Percentiles rank a stretch among this genome's conserved stretches.
Evolutionary conservation across 1,140 invertebrate genomes (phyloP).

Genomic region (Trachymyrmex septentrionalis): DNA sequence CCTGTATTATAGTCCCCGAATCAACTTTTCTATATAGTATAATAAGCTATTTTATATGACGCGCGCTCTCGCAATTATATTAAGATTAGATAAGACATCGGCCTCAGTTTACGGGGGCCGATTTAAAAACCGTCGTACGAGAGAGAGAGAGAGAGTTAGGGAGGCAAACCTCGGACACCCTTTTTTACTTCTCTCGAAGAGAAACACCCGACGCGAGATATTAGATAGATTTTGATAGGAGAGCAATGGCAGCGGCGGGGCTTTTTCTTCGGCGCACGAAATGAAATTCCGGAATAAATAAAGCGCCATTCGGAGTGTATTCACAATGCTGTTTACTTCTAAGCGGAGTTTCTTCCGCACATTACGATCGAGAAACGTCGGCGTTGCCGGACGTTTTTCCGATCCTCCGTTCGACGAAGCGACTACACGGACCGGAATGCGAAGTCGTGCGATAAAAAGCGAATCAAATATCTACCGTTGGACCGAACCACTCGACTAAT

Average conservation of each 20-base stretch:
- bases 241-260: not conserved
- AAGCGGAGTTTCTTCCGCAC: constrained; percentile 73
- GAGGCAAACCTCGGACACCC: not conserved
- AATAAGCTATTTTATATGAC: constrained; percentile 86
- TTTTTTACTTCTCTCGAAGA: not conserved
- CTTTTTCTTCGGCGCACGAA: constrained; percentile 66
- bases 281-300: constrained; percentile 64
- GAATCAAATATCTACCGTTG: constrained; percentile 76
- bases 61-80: constrained; percentile 83
- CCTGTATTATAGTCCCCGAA: constrained; percentile 83
- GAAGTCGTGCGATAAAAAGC: constrained; percentile 73
- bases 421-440: constrained; percentile 68
- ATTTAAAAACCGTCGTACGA: constrained; percentile 1
- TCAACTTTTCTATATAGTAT: constrained; percentile 86
- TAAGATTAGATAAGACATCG: constrained; percentile 76
- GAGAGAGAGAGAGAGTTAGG: not conserved
- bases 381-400: constrained; percentile 71
- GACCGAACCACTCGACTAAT: constrained; percentile 70
- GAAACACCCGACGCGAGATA: not conserved
- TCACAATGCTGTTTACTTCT: constrained; percentile 71
- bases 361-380: constrained; percentile 70
- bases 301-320: constrained; percentile 61
- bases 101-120: constrained; percentile 51
- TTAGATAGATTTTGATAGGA: constrained; percentile 9
- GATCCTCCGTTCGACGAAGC: constrained; percentile 60